phyloP scores from a whole-genome alignment of 2,113 vertebrate species.

The Spilogale gracilis region DNA sequence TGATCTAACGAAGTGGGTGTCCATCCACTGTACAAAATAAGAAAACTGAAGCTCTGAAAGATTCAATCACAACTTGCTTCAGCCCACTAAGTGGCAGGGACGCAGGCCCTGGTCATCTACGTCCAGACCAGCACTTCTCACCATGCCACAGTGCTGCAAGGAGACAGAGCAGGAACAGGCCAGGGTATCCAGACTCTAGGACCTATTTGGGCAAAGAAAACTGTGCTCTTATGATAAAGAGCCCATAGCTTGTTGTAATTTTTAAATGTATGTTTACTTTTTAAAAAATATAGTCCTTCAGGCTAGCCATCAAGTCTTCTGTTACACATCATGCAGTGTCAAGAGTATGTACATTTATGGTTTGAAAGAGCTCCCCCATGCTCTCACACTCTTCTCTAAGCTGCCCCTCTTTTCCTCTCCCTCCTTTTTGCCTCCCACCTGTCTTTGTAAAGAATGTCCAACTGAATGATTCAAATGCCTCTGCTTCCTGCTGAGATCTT shows the following conservation, averaged over 20 bases:
- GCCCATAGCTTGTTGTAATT: background rate
- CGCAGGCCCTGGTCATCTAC: background rate
- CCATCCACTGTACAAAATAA: background rate
- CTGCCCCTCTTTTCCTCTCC: background rate
- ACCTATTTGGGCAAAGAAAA: background rate
- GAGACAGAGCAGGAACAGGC: background rate
- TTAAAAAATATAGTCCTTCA: background rate
- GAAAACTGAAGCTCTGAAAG: conserved; percentile 39
- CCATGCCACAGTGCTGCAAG: background rate
- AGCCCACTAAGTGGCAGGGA: background rate
- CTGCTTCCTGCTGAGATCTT: background rate
- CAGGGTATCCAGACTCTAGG: background rate
- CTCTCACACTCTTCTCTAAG: background rate
- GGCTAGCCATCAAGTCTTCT: background rate
- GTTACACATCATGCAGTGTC: background rate
- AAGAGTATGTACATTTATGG: background rate
- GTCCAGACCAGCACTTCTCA: background rate
- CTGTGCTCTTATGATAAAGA: background rate
- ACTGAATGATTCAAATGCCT: background rate
- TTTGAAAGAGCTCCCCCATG: background rate
- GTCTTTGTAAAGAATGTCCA: conserved; percentile 1
- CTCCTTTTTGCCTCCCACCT: background rate
- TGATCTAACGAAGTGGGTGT: background rate
- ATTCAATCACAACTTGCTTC: background rate
- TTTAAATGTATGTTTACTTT: background rate